Evolutionary conservation across 2,113 vertebrate species (phyloP), one percentile per base, ranked within the genome.

Genomic region (Oryzias celebensis): DNA sequence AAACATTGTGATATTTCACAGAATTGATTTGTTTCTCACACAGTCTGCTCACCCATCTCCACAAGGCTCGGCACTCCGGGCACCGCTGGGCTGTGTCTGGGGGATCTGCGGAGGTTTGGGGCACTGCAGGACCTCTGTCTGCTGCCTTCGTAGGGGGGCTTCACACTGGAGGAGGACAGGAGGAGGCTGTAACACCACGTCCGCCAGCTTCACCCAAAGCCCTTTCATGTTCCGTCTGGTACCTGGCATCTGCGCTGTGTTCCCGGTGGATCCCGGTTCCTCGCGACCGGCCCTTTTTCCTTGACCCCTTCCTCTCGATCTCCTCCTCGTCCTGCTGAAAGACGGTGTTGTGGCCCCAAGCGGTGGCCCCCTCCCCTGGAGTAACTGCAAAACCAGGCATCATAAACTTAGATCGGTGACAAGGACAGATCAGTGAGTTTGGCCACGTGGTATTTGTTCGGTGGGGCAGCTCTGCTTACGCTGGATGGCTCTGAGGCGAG

Each of bases 401-500:
- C 26, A 6, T 2, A 7, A 6, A 28, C 18, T 5, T 46, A 46
- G 2, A 16, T 46, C 31, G 8, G 2, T 10, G 36, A 36, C 10
- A 12, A 36, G 36, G 10, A 36, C 36, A 12, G 10, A 2, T 12
- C 3, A 8, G 31, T 8, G 31, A 36, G 31, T 36, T 36, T 12
- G 7, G 31, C 7, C 26, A 6, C 26, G 5, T 28, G 26, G 20
- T 20, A 20, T 20, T 20, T 20, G 20, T 36, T 36, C 31, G 7
- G 7, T 8, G 31, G 31, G 16, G 45, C 14, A 2, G 14, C 14
- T 2, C 14, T 18, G 71, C 95, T 93, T 88, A 99, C 97, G 91
- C 73, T 98, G 96, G 87, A 98, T 98, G 85, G 96, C 96, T 80
- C 97, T 91, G 62, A 99, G 95, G 65, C 97, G 94, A 44, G 95